Percentiles rank a stretch among this genome's conserved stretches.
Conservation (phyloP, 2,797 vertebrate species). For the Premnoplex brunnescens region DNA sequence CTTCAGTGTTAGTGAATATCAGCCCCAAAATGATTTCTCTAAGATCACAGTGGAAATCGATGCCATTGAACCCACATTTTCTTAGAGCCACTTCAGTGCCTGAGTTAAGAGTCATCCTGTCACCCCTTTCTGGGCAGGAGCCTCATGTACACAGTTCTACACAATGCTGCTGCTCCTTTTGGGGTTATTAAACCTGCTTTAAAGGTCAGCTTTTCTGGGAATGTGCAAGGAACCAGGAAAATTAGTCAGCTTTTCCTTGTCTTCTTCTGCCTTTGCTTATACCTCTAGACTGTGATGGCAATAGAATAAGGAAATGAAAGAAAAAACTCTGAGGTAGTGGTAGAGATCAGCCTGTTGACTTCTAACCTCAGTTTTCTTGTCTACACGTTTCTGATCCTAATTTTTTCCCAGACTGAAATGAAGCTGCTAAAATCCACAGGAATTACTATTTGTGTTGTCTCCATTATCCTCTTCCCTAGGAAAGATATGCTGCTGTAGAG, state of each 20-base stretch:
- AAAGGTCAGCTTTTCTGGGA: not conserved
- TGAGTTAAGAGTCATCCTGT: not conserved
- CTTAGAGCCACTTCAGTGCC: not conserved
- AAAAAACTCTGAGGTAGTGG: not conserved
- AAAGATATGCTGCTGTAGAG: not conserved
- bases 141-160: not conserved
- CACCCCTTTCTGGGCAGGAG: not conserved
- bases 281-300: not conserved
- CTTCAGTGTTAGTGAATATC: constrained; percentile 37
- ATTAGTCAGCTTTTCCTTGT: not conserved
- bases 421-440: not conserved
- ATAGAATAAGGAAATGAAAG: not conserved
- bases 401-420: not conserved
- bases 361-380: not conserved
- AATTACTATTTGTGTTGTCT: not conserved
- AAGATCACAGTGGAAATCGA: not conserved
- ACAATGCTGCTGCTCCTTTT: not conserved
- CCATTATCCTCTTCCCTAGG: not conserved
- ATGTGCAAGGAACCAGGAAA: not conserved
- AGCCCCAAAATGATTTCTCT: constrained; percentile 14
- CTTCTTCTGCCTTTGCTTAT: not conserved
- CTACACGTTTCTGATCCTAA: not conserved
- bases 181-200: not conserved
- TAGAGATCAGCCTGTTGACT: not conserved
- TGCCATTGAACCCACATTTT: constrained; percentile 28